A percentile compares a stretch with the other conserved stretches of the same genome.
These are phyloP conservation scores for Chitala chitala DNA, from an alignment of 2,113 vertebrate species.

Conservation along the genomic window DNA sequence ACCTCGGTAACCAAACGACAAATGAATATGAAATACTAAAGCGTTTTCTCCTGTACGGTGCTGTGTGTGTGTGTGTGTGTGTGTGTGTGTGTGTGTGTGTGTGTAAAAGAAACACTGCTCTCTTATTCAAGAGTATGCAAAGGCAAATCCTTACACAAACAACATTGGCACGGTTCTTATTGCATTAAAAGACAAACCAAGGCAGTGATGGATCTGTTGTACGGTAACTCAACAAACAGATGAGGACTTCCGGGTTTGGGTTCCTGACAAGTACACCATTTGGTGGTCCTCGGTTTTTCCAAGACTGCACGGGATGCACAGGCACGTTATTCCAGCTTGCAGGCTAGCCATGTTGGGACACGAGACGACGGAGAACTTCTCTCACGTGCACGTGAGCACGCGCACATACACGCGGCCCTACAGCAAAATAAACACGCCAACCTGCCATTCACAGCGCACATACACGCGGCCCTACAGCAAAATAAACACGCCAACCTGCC, in stretches of 20 bases:
- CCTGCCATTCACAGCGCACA: background rate
- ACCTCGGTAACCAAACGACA: conserved; percentile 64
- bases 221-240: background rate
- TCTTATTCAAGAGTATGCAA: too few relatives aligned
- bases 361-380: too few relatives aligned
- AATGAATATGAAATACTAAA: too few relatives aligned
- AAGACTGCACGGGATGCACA: too few relatives aligned
- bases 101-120: too few relatives aligned
- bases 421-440: background rate
- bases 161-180: background rate
- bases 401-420: background rate
- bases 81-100: too few relatives aligned
- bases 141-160: background rate
- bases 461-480: background rate
- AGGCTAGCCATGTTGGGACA: too few relatives aligned
- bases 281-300: too few relatives aligned
- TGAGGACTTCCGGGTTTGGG: too few relatives aligned
- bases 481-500: background rate
- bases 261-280: too few relatives aligned
- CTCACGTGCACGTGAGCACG: background rate
- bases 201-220: background rate
- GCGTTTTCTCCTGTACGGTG: conserved; percentile 60
- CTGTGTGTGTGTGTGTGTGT: too few relatives aligned
- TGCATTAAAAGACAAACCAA: background rate
- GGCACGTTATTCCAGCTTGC: too few relatives aligned